A percentile compares a stretch with the other conserved stretches of the same genome.
phyloP scores from a whole-genome alignment of 2,797 vertebrate genomes.

The Macroramphosus scolopax region DNA sequence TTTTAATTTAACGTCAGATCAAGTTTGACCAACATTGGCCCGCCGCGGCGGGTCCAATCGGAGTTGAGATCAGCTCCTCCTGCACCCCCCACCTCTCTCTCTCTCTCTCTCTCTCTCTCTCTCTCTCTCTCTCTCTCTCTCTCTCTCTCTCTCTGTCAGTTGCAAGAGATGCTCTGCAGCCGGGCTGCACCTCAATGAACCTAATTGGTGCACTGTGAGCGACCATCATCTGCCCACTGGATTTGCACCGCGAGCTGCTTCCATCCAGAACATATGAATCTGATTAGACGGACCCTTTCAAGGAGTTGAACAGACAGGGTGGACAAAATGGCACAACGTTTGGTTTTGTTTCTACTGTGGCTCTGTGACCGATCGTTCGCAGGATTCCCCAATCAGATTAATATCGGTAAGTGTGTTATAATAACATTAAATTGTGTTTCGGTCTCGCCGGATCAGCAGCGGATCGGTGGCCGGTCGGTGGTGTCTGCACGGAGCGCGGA shows the following conservation, averaged over 20 bases:
- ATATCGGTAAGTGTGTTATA: constrained; percentile 88
- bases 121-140: constrained; percentile 16
- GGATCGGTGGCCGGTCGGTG: too few species aligned
- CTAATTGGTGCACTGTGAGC: constrained; percentile 86
- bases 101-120: constrained; percentile 20
- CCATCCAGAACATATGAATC: constrained; percentile 81
- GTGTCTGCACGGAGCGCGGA: constrained; percentile 42
- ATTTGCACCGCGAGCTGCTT: constrained; percentile 75
- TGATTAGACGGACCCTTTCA: constrained; percentile 77
- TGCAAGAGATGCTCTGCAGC: constrained; percentile 76
- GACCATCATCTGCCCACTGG: constrained; percentile 72
- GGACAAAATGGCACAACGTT: constrained; percentile 90
- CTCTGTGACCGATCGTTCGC: constrained; percentile 85
- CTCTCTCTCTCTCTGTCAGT: constrained; percentile 52
- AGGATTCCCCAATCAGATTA: constrained; percentile 97
- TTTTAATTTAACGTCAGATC: constrained; percentile 83
- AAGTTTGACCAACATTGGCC: constrained; percentile 88
- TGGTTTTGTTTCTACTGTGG: constrained; percentile 87
- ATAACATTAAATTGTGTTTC: background rate
- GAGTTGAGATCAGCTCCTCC: constrained; percentile 76
- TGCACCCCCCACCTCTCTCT: constrained; percentile 57
- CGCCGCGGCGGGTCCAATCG: constrained; percentile 84
- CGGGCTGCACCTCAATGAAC: constrained; percentile 85
- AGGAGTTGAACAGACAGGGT: constrained; percentile 83
- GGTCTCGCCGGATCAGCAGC: background rate